Percentiles rank a stretch among this genome's conserved stretches.
Evolutionary conservation across 2,888 invertebrate genomes (phyloP).

Genomic region (Eurytoma californica): DNA sequence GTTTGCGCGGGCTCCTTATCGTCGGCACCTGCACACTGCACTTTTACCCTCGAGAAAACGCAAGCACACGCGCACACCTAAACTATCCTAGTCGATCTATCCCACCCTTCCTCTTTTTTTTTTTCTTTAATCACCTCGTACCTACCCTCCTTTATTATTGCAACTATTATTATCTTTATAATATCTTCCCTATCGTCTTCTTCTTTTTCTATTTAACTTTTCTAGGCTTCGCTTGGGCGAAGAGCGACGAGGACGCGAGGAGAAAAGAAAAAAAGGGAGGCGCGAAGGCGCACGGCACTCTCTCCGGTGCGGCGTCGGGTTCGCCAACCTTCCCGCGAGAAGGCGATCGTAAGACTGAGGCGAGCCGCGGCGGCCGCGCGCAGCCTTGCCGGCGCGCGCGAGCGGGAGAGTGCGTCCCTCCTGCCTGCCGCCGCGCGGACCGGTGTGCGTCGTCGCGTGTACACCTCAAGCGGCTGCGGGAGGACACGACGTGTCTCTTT

Average conservation of each 20-base stretch:
- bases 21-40: slow-evolving; percentile 2
- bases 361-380: slow-evolving; percentile 65
- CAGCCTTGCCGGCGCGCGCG: slow-evolving; percentile 64
- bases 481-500: slow-evolving; percentile 26
- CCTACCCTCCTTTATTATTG: too few relatives aligned
- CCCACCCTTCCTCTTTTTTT: too few relatives aligned
- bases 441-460: slow-evolving; percentile 3
- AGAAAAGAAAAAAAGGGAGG: background rate
- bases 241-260: too few relatives aligned
- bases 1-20: background rate
- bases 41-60: background rate
- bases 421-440: slow-evolving; percentile 20
- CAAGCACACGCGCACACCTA: slow-evolving; percentile 34
- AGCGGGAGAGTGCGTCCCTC: slow-evolving; percentile 41
- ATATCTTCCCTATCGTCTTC: too few relatives aligned
- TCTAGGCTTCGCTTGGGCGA: too few relatives aligned
- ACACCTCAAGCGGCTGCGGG: too few relatives aligned
- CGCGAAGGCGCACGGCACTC: slow-evolving; percentile 6
- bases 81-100: background rate
- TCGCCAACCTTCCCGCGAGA: slow-evolving; percentile 66
- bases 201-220: too few relatives aligned
- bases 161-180: too few relatives aligned
- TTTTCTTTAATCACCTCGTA: too few relatives aligned
- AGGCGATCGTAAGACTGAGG: slow-evolving; percentile 73
- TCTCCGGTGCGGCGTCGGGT: slow-evolving; percentile 34